Conservation (phyloP, 2,113 vertebrate species). For the Pipra filicauda region DNA sequence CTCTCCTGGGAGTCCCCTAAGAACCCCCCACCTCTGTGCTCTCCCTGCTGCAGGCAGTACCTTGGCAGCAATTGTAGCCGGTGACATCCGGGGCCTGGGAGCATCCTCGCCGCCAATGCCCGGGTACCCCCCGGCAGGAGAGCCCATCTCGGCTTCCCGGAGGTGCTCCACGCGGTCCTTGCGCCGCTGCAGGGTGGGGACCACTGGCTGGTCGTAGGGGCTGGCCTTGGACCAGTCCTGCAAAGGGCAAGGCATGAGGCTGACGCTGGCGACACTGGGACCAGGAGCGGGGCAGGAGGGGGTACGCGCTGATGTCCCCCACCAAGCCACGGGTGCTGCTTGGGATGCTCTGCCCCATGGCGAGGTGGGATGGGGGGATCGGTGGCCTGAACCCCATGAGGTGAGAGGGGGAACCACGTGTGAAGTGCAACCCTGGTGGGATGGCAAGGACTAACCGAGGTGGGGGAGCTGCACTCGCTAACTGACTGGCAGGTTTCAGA, state of each 20-base stretch:
- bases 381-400: background rate
- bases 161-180: conserved; percentile 88
- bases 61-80: conserved; percentile 88
- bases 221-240: conserved; percentile 95
- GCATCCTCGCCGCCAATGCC: conserved; percentile 73
- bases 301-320: fast-evolving
- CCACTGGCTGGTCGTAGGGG: conserved; percentile 84
- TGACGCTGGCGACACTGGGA: background rate
- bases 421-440: background rate
- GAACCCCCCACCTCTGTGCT: background rate
- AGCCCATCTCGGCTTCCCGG: conserved; percentile 80
- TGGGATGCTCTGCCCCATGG: background rate
- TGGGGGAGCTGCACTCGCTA: conserved; percentile 98
- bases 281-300: background rate
- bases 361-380: background rate
- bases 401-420: fast-evolving
- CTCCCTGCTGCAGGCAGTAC: background rate
- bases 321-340: fast-evolving
- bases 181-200: conserved; percentile 84
- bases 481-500: conserved; percentile 97
- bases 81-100: conserved; percentile 82
- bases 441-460: conserved; percentile 85
- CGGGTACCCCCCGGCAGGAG: conserved; percentile 40
- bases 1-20: background rate
- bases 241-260: background rate